Conservation (phyloP, 2,888 invertebrate species). For the Laspeyria flexula region DNA sequence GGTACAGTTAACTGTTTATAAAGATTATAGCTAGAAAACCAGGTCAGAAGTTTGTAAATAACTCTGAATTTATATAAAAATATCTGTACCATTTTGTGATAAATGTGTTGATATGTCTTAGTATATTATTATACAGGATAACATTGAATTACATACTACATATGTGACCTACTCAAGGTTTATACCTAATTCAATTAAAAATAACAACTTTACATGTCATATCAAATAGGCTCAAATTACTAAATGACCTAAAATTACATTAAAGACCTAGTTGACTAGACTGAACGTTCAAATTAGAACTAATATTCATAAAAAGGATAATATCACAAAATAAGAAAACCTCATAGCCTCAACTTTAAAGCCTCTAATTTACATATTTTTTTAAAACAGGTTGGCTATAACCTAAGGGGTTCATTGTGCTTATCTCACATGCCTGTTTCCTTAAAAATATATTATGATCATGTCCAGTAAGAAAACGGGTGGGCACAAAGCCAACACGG, state of each 20-base stretch:
- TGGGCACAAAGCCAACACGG: slow-evolving; percentile 85
- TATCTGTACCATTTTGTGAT: too few relatives aligned
- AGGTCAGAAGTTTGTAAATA: background rate
- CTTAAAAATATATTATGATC: slow-evolving; percentile 68
- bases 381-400: slow-evolving; percentile 64
- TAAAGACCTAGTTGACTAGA: too few relatives aligned
- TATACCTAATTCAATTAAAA: slow-evolving; percentile 21
- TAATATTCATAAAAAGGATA: slow-evolving; percentile 25
- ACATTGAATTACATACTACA: slow-evolving; percentile 4
- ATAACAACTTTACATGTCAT: slow-evolving; percentile 23
- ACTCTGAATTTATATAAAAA: too few relatives aligned
- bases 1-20: background rate
- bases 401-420: slow-evolving; percentile 72
- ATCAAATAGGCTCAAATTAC: slow-evolving; percentile 29
- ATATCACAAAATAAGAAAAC: slow-evolving; percentile 25
- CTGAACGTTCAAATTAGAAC: slow-evolving; percentile 13
- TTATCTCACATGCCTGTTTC: slow-evolving; percentile 73
- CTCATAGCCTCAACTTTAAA: slow-evolving; percentile 45
- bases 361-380: slow-evolving; percentile 61
- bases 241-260: slow-evolving; percentile 18
- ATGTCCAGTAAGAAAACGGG: slow-evolving; percentile 79
- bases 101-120: too few relatives aligned
- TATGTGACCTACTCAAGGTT: slow-evolving; percentile 17
- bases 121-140: too few relatives aligned
- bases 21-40: background rate